Evolutionary conservation across 2,113 vertebrate species (phyloP).

Genomic region (Cardinalis cardinalis): DNA sequence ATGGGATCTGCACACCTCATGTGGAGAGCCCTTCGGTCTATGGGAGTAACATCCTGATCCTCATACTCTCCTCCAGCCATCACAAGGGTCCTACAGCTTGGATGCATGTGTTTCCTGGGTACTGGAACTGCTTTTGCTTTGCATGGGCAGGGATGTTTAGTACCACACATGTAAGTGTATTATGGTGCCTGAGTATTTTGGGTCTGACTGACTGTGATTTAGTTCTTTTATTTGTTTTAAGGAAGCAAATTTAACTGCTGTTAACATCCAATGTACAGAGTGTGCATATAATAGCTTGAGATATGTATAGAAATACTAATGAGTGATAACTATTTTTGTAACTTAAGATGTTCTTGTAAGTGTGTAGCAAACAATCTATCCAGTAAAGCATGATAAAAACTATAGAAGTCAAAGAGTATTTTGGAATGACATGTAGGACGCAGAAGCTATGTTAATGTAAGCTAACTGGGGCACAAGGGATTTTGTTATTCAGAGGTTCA

Average conservation of each 20-base stretch:
- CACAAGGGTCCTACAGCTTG: not conserved
- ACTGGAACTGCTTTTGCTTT: not conserved
- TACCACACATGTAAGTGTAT: not conserved
- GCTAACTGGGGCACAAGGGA: not conserved
- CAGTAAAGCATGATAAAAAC: constrained; percentile 70
- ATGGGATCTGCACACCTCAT: rapidly evolving
- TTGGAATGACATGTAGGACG: not conserved
- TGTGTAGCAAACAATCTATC: constrained; percentile 59
- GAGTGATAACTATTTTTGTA: constrained; percentile 74
- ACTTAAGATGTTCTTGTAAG: constrained; percentile 63
- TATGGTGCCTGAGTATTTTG: not conserved
- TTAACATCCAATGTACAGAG: constrained; percentile 50
- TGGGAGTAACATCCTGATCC: not conserved
- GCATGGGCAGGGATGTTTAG: not conserved
- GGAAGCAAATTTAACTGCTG: constrained; percentile 48
- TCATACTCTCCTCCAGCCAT: not conserved
- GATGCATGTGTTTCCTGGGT: not conserved
- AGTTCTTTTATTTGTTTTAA: not conserved
- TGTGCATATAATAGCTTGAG: constrained; percentile 42
- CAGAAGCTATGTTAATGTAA: not conserved
- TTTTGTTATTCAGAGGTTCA: not conserved
- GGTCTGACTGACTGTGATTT: not conserved
- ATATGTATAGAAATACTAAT: constrained; percentile 63
- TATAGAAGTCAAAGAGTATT: constrained; percentile 2
- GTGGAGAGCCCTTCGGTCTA: rapidly evolving